These are phyloP conservation scores for Telenomus remus DNA, from an alignment of 1,140 invertebrate genomes.

Conservation along the genomic window DNA sequence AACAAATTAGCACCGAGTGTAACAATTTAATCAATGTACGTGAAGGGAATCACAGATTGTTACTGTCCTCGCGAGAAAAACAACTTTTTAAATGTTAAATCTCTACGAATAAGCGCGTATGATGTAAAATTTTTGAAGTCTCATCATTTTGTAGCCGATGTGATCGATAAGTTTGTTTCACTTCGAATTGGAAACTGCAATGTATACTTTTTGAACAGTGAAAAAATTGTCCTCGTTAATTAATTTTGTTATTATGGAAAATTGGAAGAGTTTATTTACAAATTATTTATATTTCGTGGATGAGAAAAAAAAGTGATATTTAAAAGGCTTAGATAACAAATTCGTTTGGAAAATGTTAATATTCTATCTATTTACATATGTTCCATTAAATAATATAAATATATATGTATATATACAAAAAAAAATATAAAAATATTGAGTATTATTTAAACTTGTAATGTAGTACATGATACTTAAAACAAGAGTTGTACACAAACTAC, in stretches of 20 bases:
- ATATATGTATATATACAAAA: constrained; percentile 28
- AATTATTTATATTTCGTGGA: constrained; percentile 20
- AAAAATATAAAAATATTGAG: not conserved
- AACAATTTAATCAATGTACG: constrained; percentile 18
- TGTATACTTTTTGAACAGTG: constrained; percentile 1
- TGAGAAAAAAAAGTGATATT: constrained; percentile 11
- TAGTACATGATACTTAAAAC: constrained; percentile 42
- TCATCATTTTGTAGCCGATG: too few species aligned
- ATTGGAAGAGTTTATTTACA: constrained; percentile 26
- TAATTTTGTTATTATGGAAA: not conserved
- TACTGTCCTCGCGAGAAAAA: constrained; percentile 15
- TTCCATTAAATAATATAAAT: constrained; percentile 37
- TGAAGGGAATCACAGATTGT: constrained; percentile 21
- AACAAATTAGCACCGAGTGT: constrained; percentile 19
- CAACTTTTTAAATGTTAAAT: constrained; percentile 33
- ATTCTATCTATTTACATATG: constrained; percentile 37
- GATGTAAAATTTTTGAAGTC: too few species aligned
- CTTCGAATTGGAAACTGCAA: not conserved
- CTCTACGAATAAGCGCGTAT: too few species aligned
- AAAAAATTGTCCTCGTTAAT: not conserved
- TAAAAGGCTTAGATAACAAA: constrained; percentile 29
- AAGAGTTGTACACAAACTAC: constrained; percentile 19
- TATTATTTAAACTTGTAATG: constrained; percentile 49
- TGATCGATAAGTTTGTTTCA: too few species aligned
- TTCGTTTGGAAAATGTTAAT: constrained; percentile 12